These are phyloP conservation scores for Pteromalus puparum DNA, from an alignment of 1,140 invertebrate genomes.

Conservation along the genomic window DNA sequence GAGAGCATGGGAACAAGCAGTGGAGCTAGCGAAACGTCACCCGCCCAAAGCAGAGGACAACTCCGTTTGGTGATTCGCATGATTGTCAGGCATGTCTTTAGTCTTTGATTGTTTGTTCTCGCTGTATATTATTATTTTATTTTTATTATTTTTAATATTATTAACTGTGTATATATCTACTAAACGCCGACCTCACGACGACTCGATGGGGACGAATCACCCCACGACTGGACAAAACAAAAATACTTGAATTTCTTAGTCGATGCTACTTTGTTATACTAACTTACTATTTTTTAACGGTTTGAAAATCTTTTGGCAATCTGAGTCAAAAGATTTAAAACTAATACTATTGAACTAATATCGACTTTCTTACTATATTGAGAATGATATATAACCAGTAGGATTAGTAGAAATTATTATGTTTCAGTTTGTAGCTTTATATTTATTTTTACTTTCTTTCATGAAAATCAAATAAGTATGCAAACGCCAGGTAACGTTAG, in stretches of 20 bases:
- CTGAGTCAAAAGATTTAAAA: no score
- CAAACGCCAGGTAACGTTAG: neutral
- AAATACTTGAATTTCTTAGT: neutral
- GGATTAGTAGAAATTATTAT: no score
- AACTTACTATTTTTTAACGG: no score
- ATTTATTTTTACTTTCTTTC: no score
- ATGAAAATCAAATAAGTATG: no score
- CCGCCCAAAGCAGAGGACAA: constrained; percentile 8
- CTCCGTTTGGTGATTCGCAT: neutral
- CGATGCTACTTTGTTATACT: neutral
- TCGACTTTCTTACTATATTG: no score
- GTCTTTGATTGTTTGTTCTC: neutral
- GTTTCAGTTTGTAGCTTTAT: no score
- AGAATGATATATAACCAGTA: no score
- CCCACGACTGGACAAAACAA: neutral
- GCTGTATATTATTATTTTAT: neutral
- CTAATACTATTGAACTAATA: no score
- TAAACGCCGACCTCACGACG: neutral
- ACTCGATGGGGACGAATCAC: neutral
- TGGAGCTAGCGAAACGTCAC: constrained; percentile 48
- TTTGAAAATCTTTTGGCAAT: no score
- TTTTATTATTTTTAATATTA: neutral
- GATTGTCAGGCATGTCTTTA: neutral
- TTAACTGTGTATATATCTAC: neutral
- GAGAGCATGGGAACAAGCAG: constrained; percentile 64